Evolutionary conservation across 2,113 vertebrate species (phyloP).

Genomic region (Antechinus stuartii): DNA sequence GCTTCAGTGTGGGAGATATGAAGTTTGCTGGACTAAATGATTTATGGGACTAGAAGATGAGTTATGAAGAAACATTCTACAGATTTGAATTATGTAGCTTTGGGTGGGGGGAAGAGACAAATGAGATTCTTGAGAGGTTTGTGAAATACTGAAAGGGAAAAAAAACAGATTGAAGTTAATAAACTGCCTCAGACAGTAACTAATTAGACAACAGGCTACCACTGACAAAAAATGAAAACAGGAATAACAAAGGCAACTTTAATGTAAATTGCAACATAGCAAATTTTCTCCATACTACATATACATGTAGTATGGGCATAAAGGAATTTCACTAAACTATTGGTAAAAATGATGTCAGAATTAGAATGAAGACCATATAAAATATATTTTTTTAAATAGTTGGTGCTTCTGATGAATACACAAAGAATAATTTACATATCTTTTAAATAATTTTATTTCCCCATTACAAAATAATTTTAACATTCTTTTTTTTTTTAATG

Average conservation of each 20-base stretch:
- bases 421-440: neutral
- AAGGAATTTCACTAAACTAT: neutral
- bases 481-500: neutral
- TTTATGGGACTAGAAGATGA: constrained; percentile 11
- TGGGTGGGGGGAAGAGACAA: neutral
- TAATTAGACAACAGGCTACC: constrained; percentile 37
- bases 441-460: neutral
- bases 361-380: neutral
- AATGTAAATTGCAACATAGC: neutral
- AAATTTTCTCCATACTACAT: neutral
- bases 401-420: neutral
- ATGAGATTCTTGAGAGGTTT: constrained; percentile 32
- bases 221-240: neutral
- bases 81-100: neutral
- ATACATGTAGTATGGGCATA: neutral
- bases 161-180: constrained; percentile 50
- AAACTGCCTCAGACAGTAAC: constrained; percentile 13
- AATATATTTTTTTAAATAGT: neutral
- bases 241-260: neutral
- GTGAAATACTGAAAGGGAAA: neutral
- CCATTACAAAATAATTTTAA: neutral
- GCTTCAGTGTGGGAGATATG: neutral
- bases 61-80: constrained; percentile 12
- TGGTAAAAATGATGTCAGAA: neutral
- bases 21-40: neutral